Evolutionary conservation across 1,140 invertebrate species (phyloP), one percentile per base, ranked within the genome.

Genomic region (Battus philenor): DNA sequence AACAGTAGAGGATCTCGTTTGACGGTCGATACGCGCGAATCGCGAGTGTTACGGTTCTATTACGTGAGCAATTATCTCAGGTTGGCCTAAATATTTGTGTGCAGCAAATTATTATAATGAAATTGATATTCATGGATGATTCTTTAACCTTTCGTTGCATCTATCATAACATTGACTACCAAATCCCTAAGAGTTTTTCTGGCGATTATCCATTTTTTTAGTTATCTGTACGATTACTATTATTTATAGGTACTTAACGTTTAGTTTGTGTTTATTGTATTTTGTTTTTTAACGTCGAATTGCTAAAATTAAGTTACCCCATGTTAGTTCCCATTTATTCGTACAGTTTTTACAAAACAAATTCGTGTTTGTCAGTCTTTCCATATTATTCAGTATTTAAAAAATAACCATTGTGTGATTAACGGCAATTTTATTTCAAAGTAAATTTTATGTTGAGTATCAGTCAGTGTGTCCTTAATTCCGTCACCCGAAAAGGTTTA

Each of bases 1-100:
- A 78, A 78, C 80, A 81, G 80, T 84, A 60, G 69, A 70, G 65
- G 64, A 67, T 75, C 68, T 73, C 63, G 71, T 57, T 60, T 56
- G 60, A 61, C 53, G 68, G 56, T 54, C 61, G 62, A 56, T 59
- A 62, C 73, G 64, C 64, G 67, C 57, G 47, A 46, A 49, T 43
- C 47, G 56, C 44, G 48, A 43, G 50, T 44, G 51, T 67, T 69
- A 73, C 67, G 58, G 47, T 53, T 45, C 47, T 47, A 60, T 74
- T 72, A 67, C 67, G 65, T 58, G 61, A 52, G 59, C 55, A 61
- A 69, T 70, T 73, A 72, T 53, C 49, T 34, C 36, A 41, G 18
- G 47, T 50, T 36, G 5, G 41, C 48, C 38, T 44, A 27, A 36
- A 59, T 56, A 33, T 48, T 45, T 29, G 44, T 47, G 47, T 50